Evolutionary conservation across 2,888 invertebrate genomes (phyloP), one percentile per base, ranked within the genome.

Genomic region (Diarsia rubi): DNA sequence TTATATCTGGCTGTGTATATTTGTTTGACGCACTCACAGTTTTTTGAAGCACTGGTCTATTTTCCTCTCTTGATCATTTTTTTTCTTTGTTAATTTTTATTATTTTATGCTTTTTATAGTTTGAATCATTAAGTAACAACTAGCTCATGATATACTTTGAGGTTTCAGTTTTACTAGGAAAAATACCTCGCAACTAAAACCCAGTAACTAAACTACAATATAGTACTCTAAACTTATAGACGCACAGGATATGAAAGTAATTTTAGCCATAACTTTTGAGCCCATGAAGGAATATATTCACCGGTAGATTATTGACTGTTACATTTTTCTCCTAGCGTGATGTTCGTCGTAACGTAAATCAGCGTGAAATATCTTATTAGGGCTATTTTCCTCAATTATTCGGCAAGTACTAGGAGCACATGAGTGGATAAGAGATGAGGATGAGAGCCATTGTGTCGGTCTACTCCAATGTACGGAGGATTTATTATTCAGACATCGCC

Each of bases 361-460:
- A 60, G n/a, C 24, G 66, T 57, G 24, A 67, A 67, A 78, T 73
- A 63, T 79, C 42, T 59, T 79, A 83, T 83, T 57, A 68, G 44
- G 60, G 21, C 59, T 60, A 57, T 75, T 83, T 79, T 79, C 75
- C 74, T 63, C 74, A 81, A 81, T 74, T 74, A 83, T 83, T 72
- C 45, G 37, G 47, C 27, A 60, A 60, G 52, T 76, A 60, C 67
- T 68, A 31, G 60, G 49, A 24, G 52, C 57, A 31, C 75, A 45
- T 52, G 79, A 79, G 76, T 42, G 69, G 75, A 42, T 68, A 49
- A 69, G 66, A 82, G 79, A 65, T 57, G 79, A 74, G 54, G 69
- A 65, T n/a, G 65, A 79, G 82, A n/a, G 59, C 65, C 75, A 72
- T 83, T 83, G 82, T 83, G 75, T 19, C 54, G n/a, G 27, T 31